Evolutionary conservation across 2,797 vertebrate genomes (phyloP).

Genomic region (Tauraco hartlaubi): DNA sequence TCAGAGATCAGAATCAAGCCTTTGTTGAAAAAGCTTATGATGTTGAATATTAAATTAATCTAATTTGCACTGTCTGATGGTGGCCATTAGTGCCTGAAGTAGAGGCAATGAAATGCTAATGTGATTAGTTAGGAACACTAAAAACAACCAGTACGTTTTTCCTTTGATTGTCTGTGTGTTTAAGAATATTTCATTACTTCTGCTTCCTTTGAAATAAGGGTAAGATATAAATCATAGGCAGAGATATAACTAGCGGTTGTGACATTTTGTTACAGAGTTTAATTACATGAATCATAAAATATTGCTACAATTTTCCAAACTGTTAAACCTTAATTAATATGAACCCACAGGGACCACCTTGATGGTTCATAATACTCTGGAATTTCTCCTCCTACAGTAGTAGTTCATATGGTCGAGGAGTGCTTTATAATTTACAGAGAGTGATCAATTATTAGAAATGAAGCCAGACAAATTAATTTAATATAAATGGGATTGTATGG

Average conservation of each 20-base stretch:
- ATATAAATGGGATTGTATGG: constrained; percentile 84
- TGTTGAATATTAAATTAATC: constrained; percentile 55
- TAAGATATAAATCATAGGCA: constrained; percentile 82
- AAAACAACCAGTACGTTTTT: constrained; percentile 55
- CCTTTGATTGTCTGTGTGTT: constrained; percentile 60
- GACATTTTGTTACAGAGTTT: constrained; percentile 84
- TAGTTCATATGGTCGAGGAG: constrained; percentile 67
- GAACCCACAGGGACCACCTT: constrained; percentile 83
- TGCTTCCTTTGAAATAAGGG: constrained; percentile 74
- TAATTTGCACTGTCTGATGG: constrained; percentile 57
- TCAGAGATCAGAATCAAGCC: constrained; percentile 34
- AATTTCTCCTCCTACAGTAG: constrained; percentile 72
- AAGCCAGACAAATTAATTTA: constrained; percentile 86
- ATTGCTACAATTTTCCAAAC: constrained; percentile 87
- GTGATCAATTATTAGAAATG: constrained; percentile 86
- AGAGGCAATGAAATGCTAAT: constrained; percentile 13
- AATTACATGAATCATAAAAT: constrained; percentile 88
- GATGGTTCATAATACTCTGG: constrained; percentile 79
- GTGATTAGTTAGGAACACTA: constrained; percentile 40
- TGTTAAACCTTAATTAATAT: constrained; percentile 87
- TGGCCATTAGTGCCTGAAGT: constrained; percentile 55
- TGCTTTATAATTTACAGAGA: constrained; percentile 80
- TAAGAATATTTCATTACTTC: constrained; percentile 78
- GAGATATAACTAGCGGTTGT: constrained; percentile 81
- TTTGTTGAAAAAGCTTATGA: constrained; percentile 49